phyloP scores from a whole-genome alignment of 2,113 vertebrate genomes.

The Macrotis lagotis region DNA sequence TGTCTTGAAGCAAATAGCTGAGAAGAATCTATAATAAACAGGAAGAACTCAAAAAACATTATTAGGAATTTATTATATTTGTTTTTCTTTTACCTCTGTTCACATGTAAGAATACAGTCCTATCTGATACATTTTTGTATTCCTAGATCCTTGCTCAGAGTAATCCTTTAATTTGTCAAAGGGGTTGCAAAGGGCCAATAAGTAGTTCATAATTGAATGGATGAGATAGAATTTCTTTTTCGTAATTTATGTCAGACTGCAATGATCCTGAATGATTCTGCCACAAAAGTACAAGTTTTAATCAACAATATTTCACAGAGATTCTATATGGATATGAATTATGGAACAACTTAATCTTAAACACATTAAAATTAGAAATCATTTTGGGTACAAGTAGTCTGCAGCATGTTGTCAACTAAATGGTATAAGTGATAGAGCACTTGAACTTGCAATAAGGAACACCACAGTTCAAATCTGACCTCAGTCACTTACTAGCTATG shows the following conservation, averaged over 20 bases:
- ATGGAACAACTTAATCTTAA: not conserved
- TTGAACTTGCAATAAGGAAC: not conserved
- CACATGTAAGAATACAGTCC: not conserved
- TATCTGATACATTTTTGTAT: not conserved
- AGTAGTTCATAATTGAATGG: not conserved
- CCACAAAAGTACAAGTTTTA: not conserved
- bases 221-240: not conserved
- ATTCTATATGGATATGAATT: not conserved
- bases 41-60: not conserved
- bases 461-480: not conserved
- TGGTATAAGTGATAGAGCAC: not conserved
- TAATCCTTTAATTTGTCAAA: not conserved
- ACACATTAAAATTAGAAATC: not conserved
- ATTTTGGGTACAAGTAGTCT: not conserved
- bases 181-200: not conserved
- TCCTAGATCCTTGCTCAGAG: not conserved
- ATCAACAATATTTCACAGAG: not conserved
- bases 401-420: not conserved
- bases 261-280: not conserved
- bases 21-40: not conserved
- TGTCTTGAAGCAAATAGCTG: not conserved
- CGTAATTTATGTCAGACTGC: not conserved
- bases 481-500: not conserved
- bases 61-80: not conserved
- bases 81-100: not conserved